These are phyloP conservation scores for Synergus laeviventris DNA, from an alignment of 2,888 invertebrate genomes.

Conservation along the genomic window DNA sequence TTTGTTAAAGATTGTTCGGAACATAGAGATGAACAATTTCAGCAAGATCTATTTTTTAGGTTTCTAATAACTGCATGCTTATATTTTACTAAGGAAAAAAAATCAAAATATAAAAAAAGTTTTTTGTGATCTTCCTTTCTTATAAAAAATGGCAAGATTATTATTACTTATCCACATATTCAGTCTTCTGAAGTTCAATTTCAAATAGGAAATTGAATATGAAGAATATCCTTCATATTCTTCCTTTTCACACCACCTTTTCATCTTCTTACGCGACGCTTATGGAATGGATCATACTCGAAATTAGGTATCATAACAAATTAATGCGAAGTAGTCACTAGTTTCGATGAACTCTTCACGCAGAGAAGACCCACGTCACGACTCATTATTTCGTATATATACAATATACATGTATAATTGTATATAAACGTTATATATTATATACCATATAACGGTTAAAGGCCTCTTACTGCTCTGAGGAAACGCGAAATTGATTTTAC, in stretches of 20 bases:
- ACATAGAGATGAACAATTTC: too few relatives aligned
- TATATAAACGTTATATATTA: too few relatives aligned
- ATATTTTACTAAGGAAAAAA: neutral
- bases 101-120: neutral
- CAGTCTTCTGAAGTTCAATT: neutral
- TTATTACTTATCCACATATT: neutral
- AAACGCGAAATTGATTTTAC: constrained; percentile 65
- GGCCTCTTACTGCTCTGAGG: constrained; percentile 42
- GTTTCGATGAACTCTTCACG: constrained; percentile 63
- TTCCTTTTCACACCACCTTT: constrained; percentile 18
- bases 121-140: neutral
- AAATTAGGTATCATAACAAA: constrained; percentile 56
- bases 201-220: too few relatives aligned
- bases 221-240: constrained; percentile 1
- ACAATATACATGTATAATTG: too few relatives aligned
- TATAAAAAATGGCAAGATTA: neutral
- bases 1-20: too few relatives aligned
- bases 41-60: neutral
- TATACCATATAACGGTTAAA: neutral
- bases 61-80: neutral
- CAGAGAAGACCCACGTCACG: constrained; percentile 49
- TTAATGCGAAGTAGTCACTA: constrained; percentile 58
- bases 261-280: neutral
- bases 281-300: constrained; percentile 42
- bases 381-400: neutral